Evolutionary conservation across 2,113 vertebrate genomes (phyloP).

Genomic region (Cygnus atratus): DNA sequence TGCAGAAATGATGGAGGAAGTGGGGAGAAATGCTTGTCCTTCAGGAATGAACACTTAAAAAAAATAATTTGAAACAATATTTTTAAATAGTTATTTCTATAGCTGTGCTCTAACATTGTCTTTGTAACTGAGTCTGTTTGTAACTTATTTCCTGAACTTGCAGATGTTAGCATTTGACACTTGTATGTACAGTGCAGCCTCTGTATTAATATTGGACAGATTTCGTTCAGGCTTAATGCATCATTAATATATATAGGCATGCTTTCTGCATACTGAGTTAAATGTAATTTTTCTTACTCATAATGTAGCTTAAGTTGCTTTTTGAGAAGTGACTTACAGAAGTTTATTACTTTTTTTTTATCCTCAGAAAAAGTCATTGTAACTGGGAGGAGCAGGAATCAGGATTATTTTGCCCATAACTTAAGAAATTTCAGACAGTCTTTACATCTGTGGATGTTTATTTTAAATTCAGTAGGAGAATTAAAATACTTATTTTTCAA

Average conservation of each 20-base stretch:
- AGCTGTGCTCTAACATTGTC: background rate
- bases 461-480: background rate
- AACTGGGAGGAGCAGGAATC: background rate
- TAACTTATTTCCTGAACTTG: conserved; percentile 4
- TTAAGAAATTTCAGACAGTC: background rate
- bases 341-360: background rate
- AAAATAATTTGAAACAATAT: background rate
- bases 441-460: background rate
- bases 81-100: background rate
- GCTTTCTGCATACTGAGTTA: background rate
- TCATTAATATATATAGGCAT: background rate
- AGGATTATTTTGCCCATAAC: background rate
- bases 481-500: background rate
- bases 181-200: background rate
- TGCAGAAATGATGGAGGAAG: background rate
- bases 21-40: background rate
- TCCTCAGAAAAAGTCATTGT: background rate
- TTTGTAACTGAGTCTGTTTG: background rate
- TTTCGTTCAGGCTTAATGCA: background rate
- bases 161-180: background rate
- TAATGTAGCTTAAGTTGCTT: background rate
- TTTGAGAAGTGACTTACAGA: background rate
- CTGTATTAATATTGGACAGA: background rate
- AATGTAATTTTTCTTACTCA: background rate
- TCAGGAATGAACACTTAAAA: background rate